Conservation (phyloP, 2,113 vertebrate species). For the Anolis carolinensis region DNA sequence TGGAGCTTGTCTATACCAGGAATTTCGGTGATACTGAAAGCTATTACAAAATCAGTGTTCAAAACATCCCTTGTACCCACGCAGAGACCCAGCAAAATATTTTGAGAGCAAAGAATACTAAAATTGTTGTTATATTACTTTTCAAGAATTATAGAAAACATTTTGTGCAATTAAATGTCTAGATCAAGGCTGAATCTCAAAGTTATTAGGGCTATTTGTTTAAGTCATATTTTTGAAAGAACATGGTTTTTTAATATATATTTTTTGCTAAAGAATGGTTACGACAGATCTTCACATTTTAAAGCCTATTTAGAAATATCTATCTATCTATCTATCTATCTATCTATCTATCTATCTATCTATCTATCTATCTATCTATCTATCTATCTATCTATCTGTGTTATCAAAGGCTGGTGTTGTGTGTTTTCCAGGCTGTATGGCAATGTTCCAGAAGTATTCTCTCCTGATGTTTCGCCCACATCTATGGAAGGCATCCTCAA, state of each 20-base stretch:
- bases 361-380: too few relatives aligned
- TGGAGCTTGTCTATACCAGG: neutral
- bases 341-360: too few relatives aligned
- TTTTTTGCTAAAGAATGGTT: neutral
- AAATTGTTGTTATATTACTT: neutral
- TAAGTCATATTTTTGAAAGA: neutral
- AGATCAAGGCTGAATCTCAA: neutral
- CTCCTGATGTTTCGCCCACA: too few relatives aligned
- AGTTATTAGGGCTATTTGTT: neutral
- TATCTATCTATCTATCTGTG: too few relatives aligned
- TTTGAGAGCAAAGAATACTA: neutral
- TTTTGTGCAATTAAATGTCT: neutral
- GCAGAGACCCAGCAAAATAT: neutral
- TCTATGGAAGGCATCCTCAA: too few relatives aligned
- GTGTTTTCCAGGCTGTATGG: too few relatives aligned
- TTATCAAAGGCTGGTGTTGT: too few relatives aligned
- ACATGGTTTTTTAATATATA: neutral
- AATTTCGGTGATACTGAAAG: neutral
- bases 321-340: too few relatives aligned
- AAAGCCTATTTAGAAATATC: neutral
- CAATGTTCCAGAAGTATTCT: too few relatives aligned
- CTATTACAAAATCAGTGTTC: neutral
- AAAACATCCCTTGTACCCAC: slow-evolving; percentile 3
- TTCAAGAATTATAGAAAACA: neutral
- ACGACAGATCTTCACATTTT: neutral